A percentile compares a stretch with the other conserved stretches of the same genome.
Evolutionary conservation across 2,888 invertebrate genomes (phyloP).

Genomic region (Clusia tigrina): DNA sequence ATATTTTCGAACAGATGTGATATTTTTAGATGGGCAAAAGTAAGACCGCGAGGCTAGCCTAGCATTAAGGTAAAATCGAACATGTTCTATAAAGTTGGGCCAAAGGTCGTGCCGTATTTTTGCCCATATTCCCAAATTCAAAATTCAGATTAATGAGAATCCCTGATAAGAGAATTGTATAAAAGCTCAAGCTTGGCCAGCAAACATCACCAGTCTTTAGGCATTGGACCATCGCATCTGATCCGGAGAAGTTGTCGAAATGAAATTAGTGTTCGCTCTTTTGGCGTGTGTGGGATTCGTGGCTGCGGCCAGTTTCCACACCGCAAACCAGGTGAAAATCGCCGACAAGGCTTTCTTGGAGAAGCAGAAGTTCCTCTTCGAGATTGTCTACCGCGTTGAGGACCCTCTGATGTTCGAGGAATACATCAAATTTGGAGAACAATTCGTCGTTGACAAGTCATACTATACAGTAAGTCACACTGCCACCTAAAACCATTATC

Average conservation of each 20-base stretch:
- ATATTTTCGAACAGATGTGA: too few relatives aligned
- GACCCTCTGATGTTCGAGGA: constrained; percentile 51
- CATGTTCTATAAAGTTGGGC: too few relatives aligned
- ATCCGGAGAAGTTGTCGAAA: constrained; percentile 45
- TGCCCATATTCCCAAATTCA: too few relatives aligned
- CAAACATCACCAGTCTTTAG: constrained; percentile 48
- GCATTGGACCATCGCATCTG: constrained; percentile 44
- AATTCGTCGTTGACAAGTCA: constrained; percentile 63
- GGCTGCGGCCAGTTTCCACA: constrained; percentile 42
- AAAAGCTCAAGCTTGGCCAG: not conserved
- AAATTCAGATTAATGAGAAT: too few relatives aligned
- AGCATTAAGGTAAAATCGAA: too few relatives aligned
- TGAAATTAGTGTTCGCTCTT: constrained; percentile 54
- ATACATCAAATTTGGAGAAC: constrained; percentile 60
- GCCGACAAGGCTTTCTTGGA: constrained; percentile 48
- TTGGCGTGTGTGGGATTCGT: constrained; percentile 52
- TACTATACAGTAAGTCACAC: constrained; percentile 38
- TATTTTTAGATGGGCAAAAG: too few relatives aligned
- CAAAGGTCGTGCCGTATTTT: too few relatives aligned
- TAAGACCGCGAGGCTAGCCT: too few relatives aligned
- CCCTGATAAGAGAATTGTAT: too few relatives aligned
- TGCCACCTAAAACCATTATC: not conserved
- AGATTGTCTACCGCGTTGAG: constrained; percentile 45
- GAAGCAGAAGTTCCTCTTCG: constrained; percentile 52
- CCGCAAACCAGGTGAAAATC: constrained; percentile 41